Base-by-base conservation (phyloP, 2,888 invertebrate genomes). In the Geotrupes spiniger region DNA sequence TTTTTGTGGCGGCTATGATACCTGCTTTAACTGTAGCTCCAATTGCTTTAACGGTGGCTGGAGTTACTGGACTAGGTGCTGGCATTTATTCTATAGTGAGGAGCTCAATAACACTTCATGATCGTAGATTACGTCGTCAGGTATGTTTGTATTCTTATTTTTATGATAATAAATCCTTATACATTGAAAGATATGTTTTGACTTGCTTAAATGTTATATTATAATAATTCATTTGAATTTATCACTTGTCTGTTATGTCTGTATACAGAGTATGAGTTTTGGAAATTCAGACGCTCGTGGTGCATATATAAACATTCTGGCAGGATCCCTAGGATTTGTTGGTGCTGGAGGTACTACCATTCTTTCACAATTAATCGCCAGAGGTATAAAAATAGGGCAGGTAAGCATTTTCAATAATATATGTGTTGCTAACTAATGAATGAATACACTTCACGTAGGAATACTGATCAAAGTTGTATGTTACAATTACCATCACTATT, bases 271-370 rank as follows among this genome's bases (percentile, higher is more conserved):
- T 10, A 72, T 80, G 41, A 78, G 76, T 54, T 73, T 79, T 1
- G 69, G 68, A 16, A 76, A 81, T 59, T 63, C 78, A 0, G 80
- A 81, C 47, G 80, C 81, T 0, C 73, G 81, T n/a, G 78, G 78
- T 37, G 80, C 80, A 42, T 81, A 81, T 74, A 58, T 82, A 17
- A 81, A 79, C 63, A 78, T 82, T 31, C 74, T 78, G 0, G 79
- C 79, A 1, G 80, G 80, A 0, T 72, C 76, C 33, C 73, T 80
- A 0, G 79, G 81, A 0, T 70, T 81, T 4, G 75, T 76, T 0
- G 78, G 79, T 0, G 78, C 78, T 4, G 80, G 79, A 0, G 78
- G 80, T 1, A 53, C 56, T 4, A 38, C 52, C n/a, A 50, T 63
- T 3, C 6, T n/a, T n/a, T n/a, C 59, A 14, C 47, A 49, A 26